These are phyloP conservation scores for Apoderus coryli DNA, from an alignment of 2,888 invertebrate species.

Conservation along the genomic window DNA sequence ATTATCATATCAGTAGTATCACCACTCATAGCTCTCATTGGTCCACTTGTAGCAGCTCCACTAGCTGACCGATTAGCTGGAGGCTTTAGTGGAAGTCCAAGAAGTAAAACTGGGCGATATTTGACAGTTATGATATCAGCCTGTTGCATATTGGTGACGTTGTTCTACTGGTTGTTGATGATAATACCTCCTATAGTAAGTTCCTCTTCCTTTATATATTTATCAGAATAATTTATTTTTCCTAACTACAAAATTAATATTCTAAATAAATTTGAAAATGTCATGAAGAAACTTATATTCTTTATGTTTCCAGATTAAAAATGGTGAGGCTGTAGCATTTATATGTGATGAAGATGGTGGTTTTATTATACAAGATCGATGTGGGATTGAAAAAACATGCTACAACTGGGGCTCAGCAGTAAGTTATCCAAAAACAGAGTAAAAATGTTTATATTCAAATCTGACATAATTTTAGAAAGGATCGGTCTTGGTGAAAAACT, in stretches of 20 bases:
- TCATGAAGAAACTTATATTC: no score
- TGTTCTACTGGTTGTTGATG: conserved; percentile 52
- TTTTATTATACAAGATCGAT: conserved; percentile 57
- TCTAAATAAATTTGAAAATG: no score
- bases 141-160: conserved; percentile 49
- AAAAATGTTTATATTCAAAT: conserved; percentile 1
- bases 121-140: conserved; percentile 53
- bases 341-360: conserved; percentile 57
- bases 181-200: conserved; percentile 52
- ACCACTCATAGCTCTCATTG: conserved; percentile 63
- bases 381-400: conserved; percentile 50
- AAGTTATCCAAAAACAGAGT: conserved; percentile 11
- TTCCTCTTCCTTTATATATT: conserved; percentile 9
- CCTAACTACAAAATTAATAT: no score
- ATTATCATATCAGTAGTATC: conserved; percentile 65
- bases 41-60: conserved; percentile 63
- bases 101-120: conserved; percentile 42
- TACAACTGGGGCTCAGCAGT: conserved; percentile 41
- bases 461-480: conserved; percentile 37
- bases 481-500: conserved; percentile 48
- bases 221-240: conserved; percentile 1
- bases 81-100: conserved; percentile 26
- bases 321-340: conserved; percentile 54
- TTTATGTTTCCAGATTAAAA: conserved; percentile 38
- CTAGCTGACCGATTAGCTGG: conserved; percentile 58